phyloP scores from a whole-genome alignment of 2,888 invertebrate genomes.

The Malacosoma neustria region DNA sequence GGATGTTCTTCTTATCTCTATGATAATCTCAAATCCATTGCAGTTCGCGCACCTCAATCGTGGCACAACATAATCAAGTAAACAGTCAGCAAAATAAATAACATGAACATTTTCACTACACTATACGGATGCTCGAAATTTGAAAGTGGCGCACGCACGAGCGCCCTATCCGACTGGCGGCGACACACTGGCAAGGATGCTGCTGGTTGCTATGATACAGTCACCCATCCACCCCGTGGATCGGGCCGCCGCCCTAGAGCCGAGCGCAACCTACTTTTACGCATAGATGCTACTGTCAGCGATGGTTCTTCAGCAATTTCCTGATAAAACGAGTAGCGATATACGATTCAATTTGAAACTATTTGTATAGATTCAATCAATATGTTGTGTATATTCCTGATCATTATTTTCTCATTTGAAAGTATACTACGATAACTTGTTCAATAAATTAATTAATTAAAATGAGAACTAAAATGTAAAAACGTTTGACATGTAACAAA shows the following conservation, averaged over 20 bases:
- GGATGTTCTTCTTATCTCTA: slow-evolving; percentile 29
- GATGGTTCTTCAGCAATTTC: slow-evolving; percentile 67
- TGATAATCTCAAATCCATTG: slow-evolving; percentile 41
- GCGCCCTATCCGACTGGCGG: slow-evolving; percentile 35
- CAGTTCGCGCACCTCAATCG: slow-evolving; percentile 30
- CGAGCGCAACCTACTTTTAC: slow-evolving; percentile 62
- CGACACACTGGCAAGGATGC: slow-evolving; percentile 67
- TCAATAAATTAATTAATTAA: no score
- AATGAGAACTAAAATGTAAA: no score
- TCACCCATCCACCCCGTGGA: slow-evolving; percentile 50
- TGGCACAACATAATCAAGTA: slow-evolving; percentile 65
- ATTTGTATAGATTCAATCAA: slow-evolving; percentile 25
- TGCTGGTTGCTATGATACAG: slow-evolving; percentile 69
- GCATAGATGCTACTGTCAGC: slow-evolving; percentile 59
- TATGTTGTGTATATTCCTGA: not conserved
- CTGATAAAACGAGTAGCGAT: slow-evolving; percentile 60
- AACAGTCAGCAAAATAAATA: slow-evolving; percentile 62
- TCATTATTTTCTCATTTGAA: no score
- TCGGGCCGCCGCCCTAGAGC: slow-evolving; percentile 57
- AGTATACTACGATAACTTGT: no score
- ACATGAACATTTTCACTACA: slow-evolving; percentile 54
- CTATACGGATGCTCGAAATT: slow-evolving; percentile 19
- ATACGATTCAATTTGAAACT: slow-evolving; percentile 31
- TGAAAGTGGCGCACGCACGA: slow-evolving; percentile 28
- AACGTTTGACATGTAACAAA: no score